Percentiles rank a stretch among this genome's conserved stretches.
These are phyloP conservation scores for Edolisoma coerulescens DNA, from an alignment of 2,113 vertebrate species.

Conservation along the genomic window DNA sequence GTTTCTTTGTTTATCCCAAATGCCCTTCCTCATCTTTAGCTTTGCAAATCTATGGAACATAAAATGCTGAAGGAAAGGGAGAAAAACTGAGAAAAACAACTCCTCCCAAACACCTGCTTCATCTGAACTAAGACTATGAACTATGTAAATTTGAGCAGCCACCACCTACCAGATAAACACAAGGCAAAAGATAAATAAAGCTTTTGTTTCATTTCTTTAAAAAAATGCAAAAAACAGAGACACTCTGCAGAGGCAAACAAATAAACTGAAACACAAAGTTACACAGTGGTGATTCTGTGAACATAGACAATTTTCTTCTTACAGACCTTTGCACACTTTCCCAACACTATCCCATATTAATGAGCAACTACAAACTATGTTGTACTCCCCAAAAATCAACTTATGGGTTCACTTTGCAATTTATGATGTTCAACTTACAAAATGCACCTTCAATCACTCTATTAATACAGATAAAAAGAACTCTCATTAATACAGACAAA, in stretches of 20 bases:
- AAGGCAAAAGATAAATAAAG: neutral
- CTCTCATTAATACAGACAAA: neutral
- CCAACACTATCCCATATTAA: neutral
- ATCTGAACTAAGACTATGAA: neutral
- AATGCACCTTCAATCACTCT: neutral
- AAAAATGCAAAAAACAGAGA: neutral
- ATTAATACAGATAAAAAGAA: neutral
- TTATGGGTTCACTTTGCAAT: neutral
- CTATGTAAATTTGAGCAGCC: neutral
- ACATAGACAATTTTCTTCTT: neutral
- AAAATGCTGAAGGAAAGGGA: neutral
- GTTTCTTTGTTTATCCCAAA: neutral
- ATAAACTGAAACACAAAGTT: neutral
- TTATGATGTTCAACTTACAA: neutral
- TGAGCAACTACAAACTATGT: neutral
- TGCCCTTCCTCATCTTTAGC: neutral
- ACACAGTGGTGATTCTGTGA: neutral
- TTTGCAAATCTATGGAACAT: neutral
- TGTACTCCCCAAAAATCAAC: neutral
- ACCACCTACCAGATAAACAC: neutral
- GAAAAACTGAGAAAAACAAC: neutral
- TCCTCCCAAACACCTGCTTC: neutral
- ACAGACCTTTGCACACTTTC: neutral
- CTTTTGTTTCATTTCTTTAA: neutral
- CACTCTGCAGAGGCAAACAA: neutral